Percentiles rank a stretch among this genome's conserved stretches.
Evolutionary conservation across 2,113 vertebrate genomes (phyloP).

Genomic region (Passer domesticus): DNA sequence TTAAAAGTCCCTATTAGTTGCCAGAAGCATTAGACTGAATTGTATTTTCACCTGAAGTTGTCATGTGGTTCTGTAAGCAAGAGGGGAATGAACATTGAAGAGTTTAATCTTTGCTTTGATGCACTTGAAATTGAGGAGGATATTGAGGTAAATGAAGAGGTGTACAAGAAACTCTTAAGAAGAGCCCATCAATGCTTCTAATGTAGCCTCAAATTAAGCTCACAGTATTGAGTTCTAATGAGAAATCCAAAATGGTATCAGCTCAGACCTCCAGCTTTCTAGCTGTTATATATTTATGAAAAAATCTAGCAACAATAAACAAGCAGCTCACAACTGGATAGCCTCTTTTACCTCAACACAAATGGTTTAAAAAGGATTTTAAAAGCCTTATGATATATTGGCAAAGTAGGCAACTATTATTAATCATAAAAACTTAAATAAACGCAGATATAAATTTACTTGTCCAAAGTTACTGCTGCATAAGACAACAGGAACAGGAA

Average conservation of each 20-base stretch:
- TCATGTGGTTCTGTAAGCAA: neutral
- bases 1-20: neutral
- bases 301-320: neutral
- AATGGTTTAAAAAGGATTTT: neutral
- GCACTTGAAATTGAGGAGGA: neutral
- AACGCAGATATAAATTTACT: neutral
- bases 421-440: neutral
- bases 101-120: neutral
- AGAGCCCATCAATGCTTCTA: neutral
- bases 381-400: neutral
- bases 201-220: neutral
- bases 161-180: neutral
- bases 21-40: neutral
- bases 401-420: neutral
- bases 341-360: neutral
- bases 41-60: neutral
- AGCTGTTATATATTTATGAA: neutral
- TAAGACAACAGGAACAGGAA: neutral
- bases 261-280: neutral
- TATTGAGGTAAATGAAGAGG: neutral
- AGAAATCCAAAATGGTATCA: neutral
- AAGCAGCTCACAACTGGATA: neutral
- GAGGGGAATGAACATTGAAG: neutral
- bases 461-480: neutral
- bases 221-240: neutral